Conservation (phyloP, 2,113 vertebrate species). For the Xiphophorus hellerii region DNA sequence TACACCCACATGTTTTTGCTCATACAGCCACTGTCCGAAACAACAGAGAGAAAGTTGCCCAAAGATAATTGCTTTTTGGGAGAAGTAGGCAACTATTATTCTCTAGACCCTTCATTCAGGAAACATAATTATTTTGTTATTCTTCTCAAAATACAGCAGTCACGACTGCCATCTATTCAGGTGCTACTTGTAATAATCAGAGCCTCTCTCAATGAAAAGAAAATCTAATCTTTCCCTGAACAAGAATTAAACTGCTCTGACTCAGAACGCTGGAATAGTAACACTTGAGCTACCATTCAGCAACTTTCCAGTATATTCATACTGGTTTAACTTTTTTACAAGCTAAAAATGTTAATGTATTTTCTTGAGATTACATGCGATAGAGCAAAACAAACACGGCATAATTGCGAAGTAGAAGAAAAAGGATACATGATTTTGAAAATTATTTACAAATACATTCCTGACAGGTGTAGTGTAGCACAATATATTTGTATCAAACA, state of each 20-base stretch:
- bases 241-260: constrained; percentile 20
- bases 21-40: constrained; percentile 4
- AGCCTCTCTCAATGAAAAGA: constrained; percentile 20
- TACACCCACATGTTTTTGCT: background rate
- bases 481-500: background rate
- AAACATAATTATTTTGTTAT: constrained; percentile 22
- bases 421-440: background rate
- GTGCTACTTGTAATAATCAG: constrained; percentile 21
- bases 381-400: background rate
- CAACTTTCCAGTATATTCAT: background rate
- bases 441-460: background rate
- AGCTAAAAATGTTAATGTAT: background rate
- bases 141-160: constrained; percentile 25
- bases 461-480: background rate
- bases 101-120: background rate
- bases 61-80: constrained; percentile 9
- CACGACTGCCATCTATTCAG: constrained; percentile 31
- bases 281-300: background rate
- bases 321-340: background rate
- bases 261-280: constrained; percentile 18
- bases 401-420: background rate
- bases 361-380: background rate
- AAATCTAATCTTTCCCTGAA: background rate
- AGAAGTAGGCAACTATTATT: constrained; percentile 8
- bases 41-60: background rate